phyloP scores from a whole-genome alignment of 2,113 vertebrate genomes.

The Neodontobutis hainanensis region DNA sequence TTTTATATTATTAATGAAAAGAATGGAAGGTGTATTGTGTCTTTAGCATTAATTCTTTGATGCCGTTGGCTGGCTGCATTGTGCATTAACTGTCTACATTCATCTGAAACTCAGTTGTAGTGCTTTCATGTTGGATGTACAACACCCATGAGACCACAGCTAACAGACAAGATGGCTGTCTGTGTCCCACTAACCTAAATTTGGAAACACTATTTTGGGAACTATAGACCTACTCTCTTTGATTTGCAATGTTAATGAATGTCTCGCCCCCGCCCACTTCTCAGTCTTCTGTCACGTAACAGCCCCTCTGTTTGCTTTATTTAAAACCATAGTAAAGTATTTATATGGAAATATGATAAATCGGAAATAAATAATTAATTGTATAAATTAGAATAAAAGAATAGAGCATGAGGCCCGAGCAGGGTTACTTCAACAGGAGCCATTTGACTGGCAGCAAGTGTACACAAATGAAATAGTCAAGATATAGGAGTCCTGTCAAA shows the following conservation, averaged over 20 bases:
- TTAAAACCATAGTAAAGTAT: neutral
- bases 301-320: slow-evolving; percentile 23
- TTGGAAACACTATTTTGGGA: slow-evolving; percentile 59
- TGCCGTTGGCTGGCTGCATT: slow-evolving; percentile 13
- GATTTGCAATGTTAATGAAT: slow-evolving; percentile 50
- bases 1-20: too few species aligned
- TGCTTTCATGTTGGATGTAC: slow-evolving; percentile 56
- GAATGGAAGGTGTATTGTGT: too few species aligned
- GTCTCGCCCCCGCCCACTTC: slow-evolving; percentile 25
- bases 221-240: slow-evolving; percentile 32
- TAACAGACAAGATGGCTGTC: slow-evolving; percentile 46
- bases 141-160: slow-evolving; percentile 35
- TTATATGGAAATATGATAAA: too few species aligned
- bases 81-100: slow-evolving; percentile 31
- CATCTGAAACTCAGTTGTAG: slow-evolving; percentile 24
- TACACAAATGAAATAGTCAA: too few species aligned
- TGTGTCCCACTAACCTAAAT: slow-evolving; percentile 71
- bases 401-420: too few species aligned
- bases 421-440: too few species aligned
- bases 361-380: too few species aligned
- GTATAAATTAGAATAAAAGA: too few species aligned
- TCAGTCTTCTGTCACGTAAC: slow-evolving; percentile 16
- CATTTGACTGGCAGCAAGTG: too few species aligned
- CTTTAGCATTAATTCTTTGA: neutral
- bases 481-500: too few species aligned